These are phyloP conservation scores for Pangasius larnaudii DNA, from an alignment of 2,797 vertebrate species.

Conservation along the genomic window DNA sequence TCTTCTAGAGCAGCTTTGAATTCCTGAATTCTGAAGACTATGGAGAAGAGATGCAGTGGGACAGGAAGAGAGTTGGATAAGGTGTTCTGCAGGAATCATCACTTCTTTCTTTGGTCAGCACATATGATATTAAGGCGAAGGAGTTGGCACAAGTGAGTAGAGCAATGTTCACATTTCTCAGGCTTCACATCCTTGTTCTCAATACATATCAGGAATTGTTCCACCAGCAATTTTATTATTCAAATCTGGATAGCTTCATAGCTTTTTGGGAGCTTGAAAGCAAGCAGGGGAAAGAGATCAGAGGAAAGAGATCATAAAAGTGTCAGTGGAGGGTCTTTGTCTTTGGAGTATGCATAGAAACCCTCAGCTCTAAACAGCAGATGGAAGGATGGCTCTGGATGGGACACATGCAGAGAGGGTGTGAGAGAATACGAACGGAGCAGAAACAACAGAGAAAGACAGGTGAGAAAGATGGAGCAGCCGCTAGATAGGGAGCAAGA, in stretches of 20 bases:
- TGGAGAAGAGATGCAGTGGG: background rate
- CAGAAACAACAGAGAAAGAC: background rate
- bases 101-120: background rate
- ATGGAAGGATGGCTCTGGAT: background rate
- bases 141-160: background rate
- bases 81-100: background rate
- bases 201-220: background rate
- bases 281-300: slow-evolving; percentile 2
- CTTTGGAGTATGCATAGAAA: slow-evolving; percentile 10
- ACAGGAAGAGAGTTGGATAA: background rate
- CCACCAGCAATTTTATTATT: slow-evolving; percentile 13
- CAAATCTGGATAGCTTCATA: slow-evolving; percentile 16
- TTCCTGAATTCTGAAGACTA: background rate
- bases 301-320: background rate
- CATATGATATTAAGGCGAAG: background rate
- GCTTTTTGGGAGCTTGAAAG: slow-evolving; percentile 16
- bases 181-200: background rate
- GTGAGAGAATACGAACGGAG: slow-evolving; percentile 35
- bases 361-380: slow-evolving; percentile 20
- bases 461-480: slow-evolving; percentile 13
- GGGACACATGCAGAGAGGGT: slow-evolving; percentile 16
- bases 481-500: background rate
- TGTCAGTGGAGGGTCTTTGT: slow-evolving; percentile 1
- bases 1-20: background rate
- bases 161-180: background rate